phyloP scores from a whole-genome alignment of 1,140 invertebrate species.

The Aphaenogaster ashmeadi region DNA sequence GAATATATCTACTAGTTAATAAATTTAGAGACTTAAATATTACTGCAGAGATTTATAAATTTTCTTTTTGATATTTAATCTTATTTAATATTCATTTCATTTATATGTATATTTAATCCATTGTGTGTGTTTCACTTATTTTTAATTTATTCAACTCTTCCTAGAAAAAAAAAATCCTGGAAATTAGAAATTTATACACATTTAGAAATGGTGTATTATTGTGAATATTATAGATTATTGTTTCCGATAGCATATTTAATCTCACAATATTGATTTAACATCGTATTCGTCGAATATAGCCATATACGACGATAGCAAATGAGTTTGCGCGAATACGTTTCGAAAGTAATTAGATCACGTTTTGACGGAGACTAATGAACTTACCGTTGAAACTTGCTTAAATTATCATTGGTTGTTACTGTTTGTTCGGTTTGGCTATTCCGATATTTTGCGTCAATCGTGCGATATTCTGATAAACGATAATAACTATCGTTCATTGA shows the following conservation, averaged over 20 bases:
- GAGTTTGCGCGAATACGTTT: conserved; percentile 9
- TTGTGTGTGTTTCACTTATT: neutral
- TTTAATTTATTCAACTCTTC: neutral
- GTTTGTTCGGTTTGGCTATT: neutral
- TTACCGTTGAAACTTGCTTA: conserved; percentile 50
- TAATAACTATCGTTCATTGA: conserved; percentile 9
- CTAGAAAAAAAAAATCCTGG: neutral
- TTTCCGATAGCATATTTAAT: conserved; percentile 17
- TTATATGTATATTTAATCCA: neutral
- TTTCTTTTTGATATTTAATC: neutral
- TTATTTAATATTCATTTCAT: neutral
- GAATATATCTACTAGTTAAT: neutral
- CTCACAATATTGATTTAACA: neutral
- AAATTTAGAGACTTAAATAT: conserved; percentile 10
- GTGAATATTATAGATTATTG: conserved; percentile 8
- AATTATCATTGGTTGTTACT: conserved; percentile 42
- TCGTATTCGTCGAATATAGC: conserved; percentile 10
- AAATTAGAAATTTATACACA: neutral
- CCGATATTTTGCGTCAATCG: conserved; percentile 43
- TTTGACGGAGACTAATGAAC: conserved; percentile 56
- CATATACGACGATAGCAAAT: neutral
- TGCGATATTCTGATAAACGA: conserved; percentile 33
- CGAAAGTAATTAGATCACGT: conserved; percentile 48
- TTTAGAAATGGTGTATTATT: neutral
- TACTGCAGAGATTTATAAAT: neutral